Evolutionary conservation across 2,113 vertebrate species (phyloP), one percentile per base, ranked within the genome.

Genomic region (Mirza zaza): DNA sequence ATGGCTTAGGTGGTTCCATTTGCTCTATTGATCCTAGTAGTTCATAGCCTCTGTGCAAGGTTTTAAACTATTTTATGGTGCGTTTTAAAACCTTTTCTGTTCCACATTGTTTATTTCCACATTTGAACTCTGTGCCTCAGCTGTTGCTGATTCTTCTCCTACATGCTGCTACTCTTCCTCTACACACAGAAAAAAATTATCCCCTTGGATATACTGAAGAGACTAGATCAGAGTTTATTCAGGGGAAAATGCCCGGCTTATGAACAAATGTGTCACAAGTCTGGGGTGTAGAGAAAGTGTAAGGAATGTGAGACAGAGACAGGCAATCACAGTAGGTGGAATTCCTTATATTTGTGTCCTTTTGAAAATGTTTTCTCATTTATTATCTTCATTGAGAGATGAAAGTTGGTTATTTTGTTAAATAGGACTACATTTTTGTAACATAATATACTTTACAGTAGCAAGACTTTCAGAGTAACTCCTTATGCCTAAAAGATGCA

Each of bases 401-500:
- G 61, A 94, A 82, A 90, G 12, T 80, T 90, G n/a, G 27, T 57
- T 61, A 86, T 89, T 86, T 85, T 81, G 29, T 90, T 92, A 85
- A 75, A 21, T 71, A 90, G 25, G 13, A 42, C 75, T 95, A 13
- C 6, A 13, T 87, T 92, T 95, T 68, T 95, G 17, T 90, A 87
- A 68, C 27, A 50, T 65, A 83, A 20, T 91, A 50, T 75, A 63
- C 36, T 63, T 88, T 52, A 45, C 18, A 70, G 21, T 13, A 39
- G 36, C 12, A 17, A 87, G 36, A 70, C 65, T 92, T 92, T 92
- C 0, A 59, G 17, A 95, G 42, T 90, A 84, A 87, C 8, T n/a
- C 23, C 32, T 90, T 97, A 57, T 91, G 76, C 21, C 27, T 77
- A 90, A 92, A 96, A 90, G 34, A 83, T 93, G 14, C 21, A 89